phyloP scores from a whole-genome alignment of 1,140 invertebrate genomes.

The Pseudomyrmex sp. region DNA sequence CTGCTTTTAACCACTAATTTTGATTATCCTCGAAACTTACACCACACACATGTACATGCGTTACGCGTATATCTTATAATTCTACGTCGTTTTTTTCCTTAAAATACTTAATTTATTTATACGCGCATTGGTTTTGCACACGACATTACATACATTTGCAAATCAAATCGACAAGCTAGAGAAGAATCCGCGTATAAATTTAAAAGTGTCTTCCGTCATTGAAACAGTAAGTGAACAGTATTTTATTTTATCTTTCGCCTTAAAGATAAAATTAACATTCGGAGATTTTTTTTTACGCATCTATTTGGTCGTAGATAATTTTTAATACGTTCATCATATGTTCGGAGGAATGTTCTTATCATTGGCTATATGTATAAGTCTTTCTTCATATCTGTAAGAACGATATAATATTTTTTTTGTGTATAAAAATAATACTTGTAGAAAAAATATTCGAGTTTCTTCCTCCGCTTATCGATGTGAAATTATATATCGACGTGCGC shows the following conservation, averaged over 20 bases:
- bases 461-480: slow-evolving; percentile 29
- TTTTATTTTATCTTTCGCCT: background rate
- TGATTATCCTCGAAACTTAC: slow-evolving; percentile 63
- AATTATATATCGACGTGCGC: slow-evolving; percentile 34
- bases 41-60: slow-evolving; percentile 51
- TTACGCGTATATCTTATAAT: slow-evolving; percentile 61
- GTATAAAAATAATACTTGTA: slow-evolving; percentile 14
- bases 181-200: background rate
- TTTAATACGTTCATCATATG: background rate
- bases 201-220: background rate
- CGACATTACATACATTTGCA: background rate
- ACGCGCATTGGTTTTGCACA: slow-evolving; percentile 41
- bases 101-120: slow-evolving; percentile 63
- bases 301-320: background rate
- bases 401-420: background rate
- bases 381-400: too few relatives aligned
- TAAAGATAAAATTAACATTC: background rate
- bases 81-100: slow-evolving; percentile 43
- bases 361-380: background rate
- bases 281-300: background rate
- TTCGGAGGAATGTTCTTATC: background rate
- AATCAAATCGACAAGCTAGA: slow-evolving; percentile 14
- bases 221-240: background rate
- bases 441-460: background rate
- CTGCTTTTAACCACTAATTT: slow-evolving; percentile 67